A percentile compares a stretch with the other conserved stretches of the same genome.
Evolutionary conservation across 1,140 invertebrate genomes (phyloP).

Genomic region (Drosophila subobscura): DNA sequence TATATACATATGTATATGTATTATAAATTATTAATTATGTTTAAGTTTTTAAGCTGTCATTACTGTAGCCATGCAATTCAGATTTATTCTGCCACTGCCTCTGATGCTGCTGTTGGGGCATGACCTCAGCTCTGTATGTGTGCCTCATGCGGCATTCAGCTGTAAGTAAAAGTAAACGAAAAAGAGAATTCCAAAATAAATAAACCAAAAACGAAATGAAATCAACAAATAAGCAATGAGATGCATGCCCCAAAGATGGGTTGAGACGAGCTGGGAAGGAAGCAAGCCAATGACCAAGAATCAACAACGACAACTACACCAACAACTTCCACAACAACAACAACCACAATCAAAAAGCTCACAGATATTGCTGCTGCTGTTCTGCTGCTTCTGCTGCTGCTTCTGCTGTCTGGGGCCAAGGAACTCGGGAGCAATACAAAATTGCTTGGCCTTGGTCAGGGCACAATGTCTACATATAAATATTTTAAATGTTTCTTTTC

Average conservation of each 20-base stretch:
- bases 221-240: conserved; percentile 74
- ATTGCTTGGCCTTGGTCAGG: conserved; percentile 78
- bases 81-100: too few species aligned
- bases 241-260: background rate
- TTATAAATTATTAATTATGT: conserved; percentile 45
- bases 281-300: conserved; percentile 78
- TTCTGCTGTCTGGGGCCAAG: conserved; percentile 62
- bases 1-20: conserved; percentile 8
- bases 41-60: conserved; percentile 44
- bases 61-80: conserved; percentile 18
- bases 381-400: conserved; percentile 6
- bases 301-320: conserved; percentile 48
- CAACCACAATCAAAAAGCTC: conserved; percentile 47
- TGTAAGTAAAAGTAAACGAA: conserved; percentile 69
- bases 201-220: conserved; percentile 68
- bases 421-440: conserved; percentile 77
- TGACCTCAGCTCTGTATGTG: conserved; percentile 17
- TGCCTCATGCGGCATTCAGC: conserved; percentile 46
- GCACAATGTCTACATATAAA: conserved; percentile 72
- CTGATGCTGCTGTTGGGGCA: conserved; percentile 6
- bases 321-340: conserved; percentile 12
- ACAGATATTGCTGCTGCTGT: conserved; percentile 45
- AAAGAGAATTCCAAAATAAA: conserved; percentile 58
- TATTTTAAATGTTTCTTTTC: conserved; percentile 77
- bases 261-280: conserved; percentile 32